These are phyloP conservation scores for Schizothorax lantsangensis DNA, from an alignment of 2,797 vertebrate genomes.

Conservation along the genomic window DNA sequence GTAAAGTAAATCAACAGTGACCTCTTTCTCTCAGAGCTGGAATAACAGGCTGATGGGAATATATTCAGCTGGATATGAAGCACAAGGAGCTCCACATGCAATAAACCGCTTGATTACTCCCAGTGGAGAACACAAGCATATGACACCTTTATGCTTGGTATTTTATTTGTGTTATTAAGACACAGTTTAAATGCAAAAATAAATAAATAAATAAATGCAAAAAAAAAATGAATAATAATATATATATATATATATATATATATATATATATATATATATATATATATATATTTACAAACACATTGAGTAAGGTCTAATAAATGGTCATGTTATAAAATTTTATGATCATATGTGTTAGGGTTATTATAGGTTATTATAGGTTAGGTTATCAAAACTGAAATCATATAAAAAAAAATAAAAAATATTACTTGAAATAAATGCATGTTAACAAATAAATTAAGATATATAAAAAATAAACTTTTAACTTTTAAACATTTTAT, in stretches of 20 bases:
- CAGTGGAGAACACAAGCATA: background rate
- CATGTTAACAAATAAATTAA: too few relatives aligned
- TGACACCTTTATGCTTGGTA: background rate
- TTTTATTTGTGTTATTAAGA: background rate
- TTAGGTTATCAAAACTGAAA: too few relatives aligned
- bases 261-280: too few relatives aligned
- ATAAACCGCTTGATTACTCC: background rate
- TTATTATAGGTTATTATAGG: too few relatives aligned
- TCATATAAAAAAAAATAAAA: too few relatives aligned
- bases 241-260: too few relatives aligned
- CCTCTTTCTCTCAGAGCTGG: conserved; percentile 77
- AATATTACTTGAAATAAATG: too few relatives aligned
- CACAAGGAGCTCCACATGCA: background rate
- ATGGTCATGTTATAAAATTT: background rate
- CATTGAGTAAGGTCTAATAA: background rate
- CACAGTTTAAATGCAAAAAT: background rate
- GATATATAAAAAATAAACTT: too few relatives aligned
- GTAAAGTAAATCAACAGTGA: conserved; percentile 82
- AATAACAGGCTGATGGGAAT: conserved; percentile 63
- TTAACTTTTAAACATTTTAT: background rate
- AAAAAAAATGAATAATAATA: too few relatives aligned
- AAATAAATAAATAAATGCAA: background rate
- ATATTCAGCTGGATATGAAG: background rate
- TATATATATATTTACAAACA: too few relatives aligned
- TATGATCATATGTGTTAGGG: too few relatives aligned